phyloP scores from a whole-genome alignment of 2,797 vertebrate species.

The Rhodeus uyekii region DNA sequence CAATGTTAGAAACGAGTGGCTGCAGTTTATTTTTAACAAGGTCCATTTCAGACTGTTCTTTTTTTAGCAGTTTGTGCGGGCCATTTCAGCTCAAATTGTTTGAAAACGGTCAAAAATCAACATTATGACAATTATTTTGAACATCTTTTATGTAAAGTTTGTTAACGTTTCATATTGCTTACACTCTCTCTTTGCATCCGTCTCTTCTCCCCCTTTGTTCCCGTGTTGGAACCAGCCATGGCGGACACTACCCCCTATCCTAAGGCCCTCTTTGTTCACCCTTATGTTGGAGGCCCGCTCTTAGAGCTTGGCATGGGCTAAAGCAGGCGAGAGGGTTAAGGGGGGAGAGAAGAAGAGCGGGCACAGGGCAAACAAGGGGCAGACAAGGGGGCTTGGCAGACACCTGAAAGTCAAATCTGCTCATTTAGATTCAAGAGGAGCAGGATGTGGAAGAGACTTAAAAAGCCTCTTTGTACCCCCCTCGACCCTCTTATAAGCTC shows the following conservation, averaged over 20 bases:
- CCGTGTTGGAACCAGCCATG: constrained; percentile 60
- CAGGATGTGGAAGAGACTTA: constrained; percentile 37
- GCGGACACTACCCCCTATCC: constrained; percentile 68
- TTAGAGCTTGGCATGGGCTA: constrained; percentile 42
- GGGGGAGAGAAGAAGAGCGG: constrained; percentile 66
- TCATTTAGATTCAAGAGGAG: constrained; percentile 81
- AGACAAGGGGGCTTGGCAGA: constrained; percentile 78
- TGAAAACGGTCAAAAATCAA: neutral
- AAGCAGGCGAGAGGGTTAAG: constrained; percentile 27
- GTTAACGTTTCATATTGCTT: neutral
- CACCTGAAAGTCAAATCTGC: constrained; percentile 81
- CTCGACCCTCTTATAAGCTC: neutral
- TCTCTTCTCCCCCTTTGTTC: constrained; percentile 42
- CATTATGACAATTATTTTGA: neutral
- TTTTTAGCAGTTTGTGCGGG: neutral
- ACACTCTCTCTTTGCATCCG: neutral
- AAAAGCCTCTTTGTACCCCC: constrained; percentile 38
- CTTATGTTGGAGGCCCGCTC: constrained; percentile 61
- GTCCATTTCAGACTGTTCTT: constrained; percentile 5
- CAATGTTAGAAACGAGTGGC: neutral
- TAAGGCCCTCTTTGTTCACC: constrained; percentile 67
- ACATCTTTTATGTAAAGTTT: neutral
- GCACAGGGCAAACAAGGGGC: constrained; percentile 59
- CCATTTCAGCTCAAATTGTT: neutral
- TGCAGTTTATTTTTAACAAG: constrained; percentile 17